Evolutionary conservation across 1,140 invertebrate genomes (phyloP), one percentile per base, ranked within the genome.

Genomic region (Caerostris extrusa): DNA sequence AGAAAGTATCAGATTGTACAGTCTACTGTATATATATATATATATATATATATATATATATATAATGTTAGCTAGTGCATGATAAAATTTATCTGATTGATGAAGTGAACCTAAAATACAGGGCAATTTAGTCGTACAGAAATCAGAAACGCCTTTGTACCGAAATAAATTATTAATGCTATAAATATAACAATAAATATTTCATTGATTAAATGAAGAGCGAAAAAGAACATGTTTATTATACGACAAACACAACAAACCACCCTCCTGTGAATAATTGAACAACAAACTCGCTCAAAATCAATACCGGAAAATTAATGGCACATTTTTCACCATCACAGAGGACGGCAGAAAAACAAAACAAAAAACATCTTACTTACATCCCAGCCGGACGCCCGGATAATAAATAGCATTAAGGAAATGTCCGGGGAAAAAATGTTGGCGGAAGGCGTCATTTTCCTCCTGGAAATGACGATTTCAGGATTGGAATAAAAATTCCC

Each of bases 381-480:
- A 19, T n/a, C 7, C 82, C 82, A 55, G 82, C 56, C 82, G 82
- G 50, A 34, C 34, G 34, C 34, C 82, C 53, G 82, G 53, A 83
- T 57, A 57, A 83, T 83, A 83, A 83, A 83, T 64, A 61, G 58
- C 57, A 57, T 60, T 60, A 87, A 61, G 34, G 85, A 85, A 58
- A n/a, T 85, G 53, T 58, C 10, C 56, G n/a, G 58, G 34, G 17
- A 61, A 57, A 60, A 87, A 50, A 12, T 10, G 19, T 34, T 19
- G 69, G 50, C 50, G 57, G 19, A 57, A 57, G 60, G 60, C 53
- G 56, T 88, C 86, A 88, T 64, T 92, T 85, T 55, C 60, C 60
- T 83, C 77, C 77, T 71, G 34, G 17, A 91, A 92, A 92, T 85
- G 90, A 92, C 81, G 57, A 92, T 71, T 83, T 67, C 53, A 34